Evolutionary conservation across 2,888 invertebrate genomes (phyloP).

Genomic region (Andrena minutula): DNA sequence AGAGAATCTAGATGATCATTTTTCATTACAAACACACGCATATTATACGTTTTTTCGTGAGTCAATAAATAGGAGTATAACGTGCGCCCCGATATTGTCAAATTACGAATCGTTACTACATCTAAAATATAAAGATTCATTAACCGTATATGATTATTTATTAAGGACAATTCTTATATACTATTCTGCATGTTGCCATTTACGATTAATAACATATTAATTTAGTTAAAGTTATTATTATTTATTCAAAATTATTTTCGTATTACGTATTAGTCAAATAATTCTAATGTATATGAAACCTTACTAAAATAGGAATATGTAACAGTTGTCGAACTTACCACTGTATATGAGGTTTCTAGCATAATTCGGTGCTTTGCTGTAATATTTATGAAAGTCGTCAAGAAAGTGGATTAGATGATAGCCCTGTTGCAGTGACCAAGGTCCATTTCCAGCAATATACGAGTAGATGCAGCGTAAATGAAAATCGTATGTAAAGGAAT

Average conservation of each 20-base stretch:
- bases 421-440: constrained; percentile 86
- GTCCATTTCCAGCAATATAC: constrained; percentile 87
- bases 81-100: constrained; percentile 88
- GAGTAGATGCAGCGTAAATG: constrained; percentile 89
- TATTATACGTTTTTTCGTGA: constrained; percentile 89
- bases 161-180: background rate
- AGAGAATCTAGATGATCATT: constrained; percentile 76
- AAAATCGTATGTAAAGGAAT: constrained; percentile 92
- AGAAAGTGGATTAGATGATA: constrained; percentile 91
- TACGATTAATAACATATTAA: too few species aligned
- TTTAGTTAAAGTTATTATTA: background rate
- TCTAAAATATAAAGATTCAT: constrained; percentile 82
- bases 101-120: constrained; percentile 86
- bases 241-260: background rate
- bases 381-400: constrained; percentile 91
- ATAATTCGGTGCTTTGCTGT: constrained; percentile 91
- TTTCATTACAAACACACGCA: constrained; percentile 89
- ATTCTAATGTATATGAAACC: background rate
- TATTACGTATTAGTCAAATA: background rate
- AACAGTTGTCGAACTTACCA: constrained; percentile 84
- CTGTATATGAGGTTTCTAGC: constrained; percentile 90
- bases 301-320: background rate
- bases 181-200: too few species aligned
- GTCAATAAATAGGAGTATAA: constrained; percentile 90
- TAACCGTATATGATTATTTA: background rate